Base-by-base conservation (phyloP, 2,113 vertebrate genomes). In the Oncorhynchus clarkii region DNA sequence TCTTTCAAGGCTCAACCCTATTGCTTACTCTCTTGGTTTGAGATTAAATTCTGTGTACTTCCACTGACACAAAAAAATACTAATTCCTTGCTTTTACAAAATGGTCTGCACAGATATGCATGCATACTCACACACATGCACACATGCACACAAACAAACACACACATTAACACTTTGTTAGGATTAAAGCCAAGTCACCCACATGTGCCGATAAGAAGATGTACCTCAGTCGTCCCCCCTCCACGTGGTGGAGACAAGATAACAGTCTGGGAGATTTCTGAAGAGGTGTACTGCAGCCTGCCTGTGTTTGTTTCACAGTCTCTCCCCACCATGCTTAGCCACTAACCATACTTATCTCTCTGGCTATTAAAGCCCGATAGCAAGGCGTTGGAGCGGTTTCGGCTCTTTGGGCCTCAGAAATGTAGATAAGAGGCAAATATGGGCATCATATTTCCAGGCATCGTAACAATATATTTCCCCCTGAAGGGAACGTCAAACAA, bases 361-460 rank as follows among this genome's bases (percentile, higher is more conserved):
- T 8, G 73, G 80, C 84, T 88, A 84, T 91, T 89, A 86, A 89
- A 76, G 64, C 76, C 85, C 2, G 86, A 90, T 84, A 80, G 85
- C 84, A 82, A 72, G 82, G 71, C 24, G 27, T 48, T 57, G 73
- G 66, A 73, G 86, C 88, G 80, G 80, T 88, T 88, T 88, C 78
- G 22, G 69, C 68, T 87, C 83, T 87, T 73, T 83, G 75, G 81
- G 73, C 78, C 75, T 71, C 22, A 34, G 14, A 49, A 74, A 62
- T 18, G 79, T 11, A 89, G 88, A 91, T 83, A 88, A 57, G 65
- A 87, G 75, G 85, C 82, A 85, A 92, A 91, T 85, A 84, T 85
- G 82, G 88, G 89, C 86, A 89, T 93, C 89, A 76, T 86, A 85
- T 93, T 92, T 92, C 89, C 77, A 85, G 71, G 71, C 87, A 87